A percentile compares a stretch with the other conserved stretches of the same genome.
These are phyloP conservation scores for Caenorhabditis sulstoni DNA, from an alignment of 2,888 invertebrate species.

Conservation along the genomic window DNA sequence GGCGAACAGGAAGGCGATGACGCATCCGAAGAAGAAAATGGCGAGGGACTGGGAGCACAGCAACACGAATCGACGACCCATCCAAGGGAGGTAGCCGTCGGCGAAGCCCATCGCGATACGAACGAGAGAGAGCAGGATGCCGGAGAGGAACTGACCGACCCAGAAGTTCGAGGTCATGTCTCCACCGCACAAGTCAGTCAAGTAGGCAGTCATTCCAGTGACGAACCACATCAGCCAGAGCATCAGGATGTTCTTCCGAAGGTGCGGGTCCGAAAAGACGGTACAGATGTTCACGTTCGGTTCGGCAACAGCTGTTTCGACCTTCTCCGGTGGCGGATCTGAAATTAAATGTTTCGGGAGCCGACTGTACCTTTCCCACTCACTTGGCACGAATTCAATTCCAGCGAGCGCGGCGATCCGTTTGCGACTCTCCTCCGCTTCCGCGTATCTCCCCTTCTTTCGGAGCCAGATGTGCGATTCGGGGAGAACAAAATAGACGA, in stretches of 20 bases:
- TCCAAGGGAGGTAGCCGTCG: conserved; percentile 67
- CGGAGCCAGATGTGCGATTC: conserved; percentile 71
- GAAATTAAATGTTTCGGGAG: neutral
- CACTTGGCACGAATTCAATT: conserved; percentile 62
- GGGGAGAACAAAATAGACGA: conserved; percentile 67
- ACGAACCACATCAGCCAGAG: conserved; percentile 71
- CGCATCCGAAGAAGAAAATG: conserved; percentile 64
- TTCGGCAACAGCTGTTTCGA: conserved; percentile 55
- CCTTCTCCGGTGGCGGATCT: conserved; percentile 57
- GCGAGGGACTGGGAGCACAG: conserved; percentile 62
- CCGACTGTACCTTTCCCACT: neutral
- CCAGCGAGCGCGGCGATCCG: conserved; percentile 65
- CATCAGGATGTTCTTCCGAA: conserved; percentile 65
- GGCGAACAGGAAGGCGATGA: conserved; percentile 61
- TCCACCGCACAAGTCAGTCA: conserved; percentile 68
- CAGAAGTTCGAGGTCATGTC: conserved; percentile 70
- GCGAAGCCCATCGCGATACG: conserved; percentile 65
- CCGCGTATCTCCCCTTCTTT: conserved; percentile 64
- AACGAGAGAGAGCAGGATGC: conserved; percentile 64
- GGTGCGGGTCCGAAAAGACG: conserved; percentile 61
- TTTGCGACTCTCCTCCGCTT: conserved; percentile 63
- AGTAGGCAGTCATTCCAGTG: conserved; percentile 67
- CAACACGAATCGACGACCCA: conserved; percentile 65
- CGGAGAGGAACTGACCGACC: conserved; percentile 68
- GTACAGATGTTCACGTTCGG: conserved; percentile 57